A percentile compares a stretch with the other conserved stretches of the same genome.
phyloP scores from a whole-genome alignment of 2,888 invertebrate species.

The Rhodophaea formosa region DNA sequence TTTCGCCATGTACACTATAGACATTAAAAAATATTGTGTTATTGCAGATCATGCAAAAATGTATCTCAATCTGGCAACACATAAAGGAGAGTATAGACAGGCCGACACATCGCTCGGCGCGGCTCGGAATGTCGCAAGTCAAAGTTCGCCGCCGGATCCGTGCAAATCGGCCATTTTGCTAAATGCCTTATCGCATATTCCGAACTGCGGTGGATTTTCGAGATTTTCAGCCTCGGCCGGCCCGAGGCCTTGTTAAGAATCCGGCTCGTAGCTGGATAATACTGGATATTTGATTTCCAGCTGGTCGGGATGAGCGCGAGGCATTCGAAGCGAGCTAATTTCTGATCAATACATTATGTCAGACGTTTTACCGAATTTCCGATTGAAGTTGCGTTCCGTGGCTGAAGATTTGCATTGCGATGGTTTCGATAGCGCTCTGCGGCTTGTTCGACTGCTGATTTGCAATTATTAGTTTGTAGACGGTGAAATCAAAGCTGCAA shows the following conservation, averaged over 20 bases:
- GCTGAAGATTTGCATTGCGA: not conserved
- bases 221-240: conserved; percentile 66
- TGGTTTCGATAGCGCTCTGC: too few relatives aligned
- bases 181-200: conserved; percentile 75
- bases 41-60: not conserved
- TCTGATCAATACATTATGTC: conserved; percentile 22
- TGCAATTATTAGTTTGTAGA: too few relatives aligned
- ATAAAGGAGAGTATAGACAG: not conserved
- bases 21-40: too few relatives aligned
- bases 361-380: conserved; percentile 8
- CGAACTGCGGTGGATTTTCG: conserved; percentile 69
- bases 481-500: too few relatives aligned
- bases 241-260: conserved; percentile 73
- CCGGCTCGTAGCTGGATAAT: conserved; percentile 37
- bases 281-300: conserved; percentile 58
- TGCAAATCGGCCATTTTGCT: conserved; percentile 50
- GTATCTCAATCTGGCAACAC: conserved; percentile 6
- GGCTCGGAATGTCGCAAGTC: conserved; percentile 38
- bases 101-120: conserved; percentile 29
- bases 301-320: conserved; percentile 43
- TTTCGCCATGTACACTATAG: too few relatives aligned
- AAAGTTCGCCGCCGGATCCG: conserved; percentile 25
- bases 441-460: too few relatives aligned
- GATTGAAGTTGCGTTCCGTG: not conserved
- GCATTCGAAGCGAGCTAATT: conserved; percentile 46